Evolutionary conservation across 2,797 vertebrate genomes (phyloP).

Genomic region (Protonibea diacanthus): DNA sequence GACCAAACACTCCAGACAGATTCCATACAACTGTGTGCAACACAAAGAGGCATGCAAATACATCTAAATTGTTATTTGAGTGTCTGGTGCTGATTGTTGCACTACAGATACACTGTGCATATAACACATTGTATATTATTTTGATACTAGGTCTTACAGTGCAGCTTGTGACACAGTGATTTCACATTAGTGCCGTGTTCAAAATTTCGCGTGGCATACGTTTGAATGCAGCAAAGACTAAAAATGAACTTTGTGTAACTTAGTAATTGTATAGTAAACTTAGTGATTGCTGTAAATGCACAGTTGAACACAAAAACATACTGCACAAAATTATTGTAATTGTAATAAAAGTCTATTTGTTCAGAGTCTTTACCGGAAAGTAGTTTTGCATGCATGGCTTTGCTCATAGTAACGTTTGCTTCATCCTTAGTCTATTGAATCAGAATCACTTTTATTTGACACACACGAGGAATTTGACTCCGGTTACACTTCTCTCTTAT

Average conservation of each 20-base stretch:
- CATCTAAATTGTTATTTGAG: slow-evolving; percentile 19
- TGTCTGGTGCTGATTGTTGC: neutral
- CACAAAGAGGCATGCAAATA: slow-evolving; percentile 18
- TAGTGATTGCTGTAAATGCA: neutral
- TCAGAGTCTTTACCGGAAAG: neutral
- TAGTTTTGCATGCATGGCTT: neutral
- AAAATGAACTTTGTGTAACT: neutral
- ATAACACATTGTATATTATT: neutral
- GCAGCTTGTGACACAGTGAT: neutral
- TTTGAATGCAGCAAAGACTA: neutral
- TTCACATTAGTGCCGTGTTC: neutral
- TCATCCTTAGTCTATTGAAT: neutral
- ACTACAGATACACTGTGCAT: neutral
- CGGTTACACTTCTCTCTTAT: too few relatives aligned
- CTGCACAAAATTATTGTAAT: neutral
- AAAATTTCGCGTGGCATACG: slow-evolving; percentile 1
- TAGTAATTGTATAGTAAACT: too few relatives aligned
- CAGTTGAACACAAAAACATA: neutral
- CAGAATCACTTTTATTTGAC: too few relatives aligned
- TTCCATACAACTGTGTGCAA: slow-evolving; percentile 22
- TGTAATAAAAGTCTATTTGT: neutral
- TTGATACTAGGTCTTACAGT: neutral
- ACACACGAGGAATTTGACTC: too few relatives aligned
- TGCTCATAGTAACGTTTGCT: neutral
- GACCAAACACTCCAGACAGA: slow-evolving; percentile 66